A percentile compares a stretch with the other conserved stretches of the same genome.
phyloP scores from a whole-genome alignment of 1,140 invertebrate genomes.

The Probaryconus sp. region DNA sequence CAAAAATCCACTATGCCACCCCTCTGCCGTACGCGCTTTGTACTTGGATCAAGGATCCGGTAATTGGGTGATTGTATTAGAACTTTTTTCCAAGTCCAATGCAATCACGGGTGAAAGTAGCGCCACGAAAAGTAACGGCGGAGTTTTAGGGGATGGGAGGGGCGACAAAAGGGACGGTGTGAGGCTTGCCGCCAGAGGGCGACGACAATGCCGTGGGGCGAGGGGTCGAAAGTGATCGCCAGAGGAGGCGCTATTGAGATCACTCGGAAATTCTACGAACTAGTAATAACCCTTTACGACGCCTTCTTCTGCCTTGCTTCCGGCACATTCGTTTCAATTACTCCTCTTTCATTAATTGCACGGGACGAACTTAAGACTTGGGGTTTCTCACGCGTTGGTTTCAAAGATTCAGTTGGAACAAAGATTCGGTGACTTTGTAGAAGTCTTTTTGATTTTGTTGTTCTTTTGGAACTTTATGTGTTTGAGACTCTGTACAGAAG shows the following conservation, averaged over 20 bases:
- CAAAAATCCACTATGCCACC: too few species aligned
- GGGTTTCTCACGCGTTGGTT: too few species aligned
- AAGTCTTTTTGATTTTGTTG: too few species aligned
- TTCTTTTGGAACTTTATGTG: too few species aligned
- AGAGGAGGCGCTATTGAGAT: slow-evolving; percentile 27
- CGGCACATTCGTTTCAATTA: slow-evolving; percentile 50
- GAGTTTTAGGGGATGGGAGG: too few species aligned
- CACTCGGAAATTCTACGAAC: slow-evolving; percentile 19
- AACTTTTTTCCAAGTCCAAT: slow-evolving; percentile 68
- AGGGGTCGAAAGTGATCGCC: slow-evolving; percentile 18
- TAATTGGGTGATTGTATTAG: slow-evolving; percentile 71
- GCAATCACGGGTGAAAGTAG: slow-evolving; percentile 68
- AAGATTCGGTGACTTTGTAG: too few species aligned
- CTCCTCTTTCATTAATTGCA: slow-evolving; percentile 38
- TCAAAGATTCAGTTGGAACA: too few species aligned
- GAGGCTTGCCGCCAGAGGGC: too few species aligned
- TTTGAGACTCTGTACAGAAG: too few species aligned
- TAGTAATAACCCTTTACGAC: slow-evolving; percentile 45
- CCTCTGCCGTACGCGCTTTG: slow-evolving; percentile 58
- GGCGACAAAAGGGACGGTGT: slow-evolving; percentile 4
- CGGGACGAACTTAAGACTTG: too few species aligned
- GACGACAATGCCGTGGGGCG: slow-evolving; percentile 12
- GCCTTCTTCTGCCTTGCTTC: slow-evolving; percentile 18
- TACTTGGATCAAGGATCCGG: slow-evolving; percentile 61
- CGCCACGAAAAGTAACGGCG: slow-evolving; percentile 38